phyloP scores from a whole-genome alignment of 2,797 vertebrate species.

The Mormyrops attenuatus region DNA sequence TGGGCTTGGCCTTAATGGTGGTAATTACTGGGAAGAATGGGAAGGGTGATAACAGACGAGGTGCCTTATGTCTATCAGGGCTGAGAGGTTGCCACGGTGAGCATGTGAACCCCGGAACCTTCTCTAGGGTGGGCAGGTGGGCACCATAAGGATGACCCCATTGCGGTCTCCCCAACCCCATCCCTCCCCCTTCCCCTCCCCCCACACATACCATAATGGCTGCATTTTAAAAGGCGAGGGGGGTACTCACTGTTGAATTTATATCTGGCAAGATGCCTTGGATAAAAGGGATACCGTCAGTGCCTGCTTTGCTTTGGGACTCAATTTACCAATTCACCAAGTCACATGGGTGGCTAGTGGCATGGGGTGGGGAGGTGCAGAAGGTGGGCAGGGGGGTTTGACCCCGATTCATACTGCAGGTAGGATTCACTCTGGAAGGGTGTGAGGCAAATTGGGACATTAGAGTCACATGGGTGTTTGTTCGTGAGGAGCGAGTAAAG shows the following conservation, averaged over 20 bases:
- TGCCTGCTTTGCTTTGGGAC: conserved; percentile 54
- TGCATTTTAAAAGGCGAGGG: neutral
- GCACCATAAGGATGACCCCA: conserved; percentile 71
- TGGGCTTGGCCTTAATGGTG: conserved; percentile 69
- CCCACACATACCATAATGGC: conserved; percentile 35
- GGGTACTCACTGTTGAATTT: neutral
- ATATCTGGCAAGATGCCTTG: neutral
- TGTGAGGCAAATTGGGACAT: neutral
- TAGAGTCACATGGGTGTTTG: neutral
- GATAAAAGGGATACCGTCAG: neutral
- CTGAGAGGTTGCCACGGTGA: conserved; percentile 54
- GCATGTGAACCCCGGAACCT: conserved; percentile 44
- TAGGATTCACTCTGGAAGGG: neutral
- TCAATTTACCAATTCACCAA: conserved; percentile 35
- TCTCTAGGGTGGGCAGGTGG: conserved; percentile 51
- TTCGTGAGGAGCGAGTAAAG: neutral
- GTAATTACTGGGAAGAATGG: conserved; percentile 61
- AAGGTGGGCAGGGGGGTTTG: neutral
- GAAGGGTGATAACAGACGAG: conserved; percentile 21
- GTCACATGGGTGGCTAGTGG: conserved; percentile 53
- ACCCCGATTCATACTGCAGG: neutral
- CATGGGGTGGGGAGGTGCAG: neutral
- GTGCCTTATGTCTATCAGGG: neutral
- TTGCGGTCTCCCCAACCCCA: conserved; percentile 24
- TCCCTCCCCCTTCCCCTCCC: too few relatives aligned